A percentile compares a stretch with the other conserved stretches of the same genome.
Evolutionary conservation across 37 sponge, comb jelly and placozoan genomes (phyloP).

Genomic region (Trichoplax adhaerens): DNA sequence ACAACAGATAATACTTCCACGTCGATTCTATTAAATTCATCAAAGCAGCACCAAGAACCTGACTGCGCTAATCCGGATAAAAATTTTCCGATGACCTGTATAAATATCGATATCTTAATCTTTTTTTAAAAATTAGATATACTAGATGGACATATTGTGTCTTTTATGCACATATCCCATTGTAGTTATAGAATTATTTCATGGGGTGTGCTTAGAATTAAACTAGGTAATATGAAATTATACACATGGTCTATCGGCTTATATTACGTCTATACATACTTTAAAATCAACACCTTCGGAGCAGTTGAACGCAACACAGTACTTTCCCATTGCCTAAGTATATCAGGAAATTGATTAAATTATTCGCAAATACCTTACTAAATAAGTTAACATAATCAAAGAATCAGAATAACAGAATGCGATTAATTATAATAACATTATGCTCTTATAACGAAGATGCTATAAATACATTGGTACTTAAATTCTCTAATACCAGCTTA

Average conservation of each 20-base stretch:
- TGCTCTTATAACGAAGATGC: no score
- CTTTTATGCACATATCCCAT: not conserved
- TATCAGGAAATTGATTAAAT: not conserved
- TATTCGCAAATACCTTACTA: not conserved
- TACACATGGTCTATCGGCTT: not conserved
- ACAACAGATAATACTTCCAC: constrained; percentile 56
- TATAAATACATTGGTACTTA: not conserved
- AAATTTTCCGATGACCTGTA: constrained; percentile 46
- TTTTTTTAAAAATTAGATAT: not conserved
- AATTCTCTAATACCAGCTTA: not conserved
- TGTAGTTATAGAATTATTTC: not conserved
- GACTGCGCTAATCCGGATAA: constrained; percentile 60
- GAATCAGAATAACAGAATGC: no score
- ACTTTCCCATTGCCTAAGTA: constrained; percentile 36
- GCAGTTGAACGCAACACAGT: constrained; percentile 59
- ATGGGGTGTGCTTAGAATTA: not conserved
- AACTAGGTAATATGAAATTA: not conserved
- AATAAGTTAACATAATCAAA: no score
- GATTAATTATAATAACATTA: no score
- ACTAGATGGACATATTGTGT: not conserved
- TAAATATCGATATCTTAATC: not conserved
- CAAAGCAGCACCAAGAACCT: constrained; percentile 66
- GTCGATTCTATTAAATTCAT: constrained; percentile 67
- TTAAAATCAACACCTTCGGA: constrained; percentile 43
- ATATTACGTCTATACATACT: constrained; percentile 7